These are phyloP conservation scores for Scelioninae gen. 2 DNA, from an alignment of 2,888 invertebrate genomes.

Conservation along the genomic window DNA sequence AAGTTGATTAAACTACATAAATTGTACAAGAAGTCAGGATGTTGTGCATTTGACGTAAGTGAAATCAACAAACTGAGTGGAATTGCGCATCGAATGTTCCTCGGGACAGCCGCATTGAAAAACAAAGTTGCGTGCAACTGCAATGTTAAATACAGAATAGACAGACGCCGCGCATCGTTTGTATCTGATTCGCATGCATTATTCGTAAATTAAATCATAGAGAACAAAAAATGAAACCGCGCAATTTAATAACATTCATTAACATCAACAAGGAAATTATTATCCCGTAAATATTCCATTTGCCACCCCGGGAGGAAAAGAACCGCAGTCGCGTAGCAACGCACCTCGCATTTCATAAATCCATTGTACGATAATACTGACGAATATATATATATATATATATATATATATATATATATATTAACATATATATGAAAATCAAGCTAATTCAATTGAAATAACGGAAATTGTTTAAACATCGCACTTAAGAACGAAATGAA, in stretches of 20 bases:
- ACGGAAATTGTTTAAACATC: too few relatives aligned
- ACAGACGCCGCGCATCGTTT: slow-evolving; percentile 12
- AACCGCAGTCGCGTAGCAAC: neutral
- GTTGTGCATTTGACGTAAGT: slow-evolving; percentile 25
- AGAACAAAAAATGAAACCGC: slow-evolving; percentile 30
- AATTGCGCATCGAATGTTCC: slow-evolving; percentile 37
- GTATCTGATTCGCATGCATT: slow-evolving; percentile 31
- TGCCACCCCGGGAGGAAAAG: neutral
- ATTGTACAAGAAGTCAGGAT: slow-evolving; percentile 31
- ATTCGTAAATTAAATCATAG: slow-evolving; percentile 35
- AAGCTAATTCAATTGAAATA: too few relatives aligned
- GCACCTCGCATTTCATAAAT: neutral
- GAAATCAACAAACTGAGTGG: slow-evolving; percentile 30
- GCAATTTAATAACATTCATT: slow-evolving; percentile 33
- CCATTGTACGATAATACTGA: neutral
- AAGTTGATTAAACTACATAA: slow-evolving; percentile 39
- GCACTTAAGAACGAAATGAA: too few relatives aligned
- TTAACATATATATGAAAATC: too few relatives aligned
- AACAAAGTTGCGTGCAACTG: slow-evolving; percentile 30
- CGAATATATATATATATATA: too few relatives aligned
- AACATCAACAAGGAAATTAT: slow-evolving; percentile 22
- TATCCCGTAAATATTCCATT: slow-evolving; percentile 2
- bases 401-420: too few relatives aligned
- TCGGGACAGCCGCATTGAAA: slow-evolving; percentile 30
- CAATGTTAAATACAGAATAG: slow-evolving; percentile 24